Evolutionary conservation across 2,888 invertebrate species (phyloP), one percentile per base, ranked within the genome.

Genomic region (Drosophila imparisetae): DNA sequence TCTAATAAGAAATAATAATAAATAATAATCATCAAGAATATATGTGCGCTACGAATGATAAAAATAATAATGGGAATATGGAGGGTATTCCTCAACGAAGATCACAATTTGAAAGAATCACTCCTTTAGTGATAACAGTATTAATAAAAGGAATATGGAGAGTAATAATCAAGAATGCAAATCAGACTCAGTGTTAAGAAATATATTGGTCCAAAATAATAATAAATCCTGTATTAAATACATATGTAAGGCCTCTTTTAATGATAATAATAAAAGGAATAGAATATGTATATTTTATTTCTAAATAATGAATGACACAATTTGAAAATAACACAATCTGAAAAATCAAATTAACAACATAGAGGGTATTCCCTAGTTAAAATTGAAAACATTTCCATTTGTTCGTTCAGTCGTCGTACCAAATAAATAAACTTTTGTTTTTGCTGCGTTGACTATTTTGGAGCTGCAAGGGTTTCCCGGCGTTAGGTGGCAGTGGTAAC

Each of bases 341-440:
- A 48, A 45, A 36, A 24, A 13, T 13, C 24, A 21, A 3, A 32
- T 32, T 32, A 32, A 4, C 32, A 10, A 34, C 24, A 18, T 48
- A 18, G 5, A 71, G 72, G 63, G 72, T 72, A 76, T 76, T 27
- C 24, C 15, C 0, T 7, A 57, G 52, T 11, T n/a, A 13, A 32
- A 65, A 38, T 45, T 21, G 6, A n/a, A 8, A 18, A 13, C 11
- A 38, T 11, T 58, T 38, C 2, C 30, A 63, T 55, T 49, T 58
- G 27, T 59, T 71, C 45, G 49, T 65, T 66, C 29, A 36, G 55
- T 59, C 29, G 50, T 63, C 55, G 70, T 66, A 45, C 60, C 70
- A 65, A 70, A 75, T 73, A 78, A 75, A 73, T 74, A 79, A 79
- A 81, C 65, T 86, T 79, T 81, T 70, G 66, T 73, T 81, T 79